Conservation (phyloP, 2,797 vertebrate species). For the Coendou prehensilis region DNA sequence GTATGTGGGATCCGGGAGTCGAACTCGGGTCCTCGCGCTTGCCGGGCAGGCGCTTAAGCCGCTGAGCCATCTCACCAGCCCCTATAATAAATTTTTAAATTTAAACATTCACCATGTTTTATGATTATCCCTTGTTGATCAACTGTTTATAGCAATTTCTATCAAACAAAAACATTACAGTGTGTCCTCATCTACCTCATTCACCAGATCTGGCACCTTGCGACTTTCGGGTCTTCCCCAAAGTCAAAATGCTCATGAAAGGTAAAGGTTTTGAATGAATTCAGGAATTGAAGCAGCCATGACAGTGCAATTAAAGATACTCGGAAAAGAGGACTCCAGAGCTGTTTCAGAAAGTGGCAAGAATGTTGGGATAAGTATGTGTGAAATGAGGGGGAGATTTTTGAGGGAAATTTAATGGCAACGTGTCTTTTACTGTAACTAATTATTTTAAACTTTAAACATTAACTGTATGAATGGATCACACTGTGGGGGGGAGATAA, state of each 20-base stretch:
- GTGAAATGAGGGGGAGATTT: not conserved
- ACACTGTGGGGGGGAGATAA: not conserved
- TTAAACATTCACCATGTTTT: not conserved
- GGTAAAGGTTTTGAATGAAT: not conserved
- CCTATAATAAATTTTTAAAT: not conserved
- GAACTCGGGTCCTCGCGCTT: no score
- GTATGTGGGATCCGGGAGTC: no score
- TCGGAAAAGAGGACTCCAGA: not conserved
- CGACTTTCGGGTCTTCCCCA: not conserved
- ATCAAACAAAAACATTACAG: not conserved
- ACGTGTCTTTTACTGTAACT: not conserved
- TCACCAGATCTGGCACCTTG: not conserved
- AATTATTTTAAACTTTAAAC: not conserved
- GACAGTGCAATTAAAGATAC: not conserved
- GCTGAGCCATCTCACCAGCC: no score
- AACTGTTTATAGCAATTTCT: not conserved
- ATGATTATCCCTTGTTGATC: not conserved
- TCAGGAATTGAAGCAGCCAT: not conserved
- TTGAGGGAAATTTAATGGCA: not conserved
- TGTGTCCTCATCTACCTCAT: not conserved
- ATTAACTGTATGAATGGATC: not conserved
- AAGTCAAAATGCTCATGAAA: not conserved
- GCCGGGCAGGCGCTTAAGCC: no score
- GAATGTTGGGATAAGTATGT: not conserved
- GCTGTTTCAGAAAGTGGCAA: not conserved